Conservation (phyloP, 1,140 invertebrate species). For the Dendroctonus ponderosae region DNA sequence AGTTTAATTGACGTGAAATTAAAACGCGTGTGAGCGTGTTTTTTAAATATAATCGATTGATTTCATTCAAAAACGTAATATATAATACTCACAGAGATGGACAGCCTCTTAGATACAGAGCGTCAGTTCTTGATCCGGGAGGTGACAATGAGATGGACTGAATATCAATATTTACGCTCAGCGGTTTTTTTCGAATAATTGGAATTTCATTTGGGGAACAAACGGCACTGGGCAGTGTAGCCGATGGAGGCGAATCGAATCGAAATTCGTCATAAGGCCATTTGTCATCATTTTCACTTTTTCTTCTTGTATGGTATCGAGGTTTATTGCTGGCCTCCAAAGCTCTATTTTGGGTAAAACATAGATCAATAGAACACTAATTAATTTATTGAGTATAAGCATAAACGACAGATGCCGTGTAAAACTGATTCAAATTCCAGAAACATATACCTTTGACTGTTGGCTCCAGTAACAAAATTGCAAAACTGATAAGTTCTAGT, state of each 20-base stretch:
- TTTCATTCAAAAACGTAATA: constrained; percentile 13
- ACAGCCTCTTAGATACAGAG: constrained; percentile 31
- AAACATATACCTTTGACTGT: too few relatives aligned
- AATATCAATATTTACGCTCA: constrained; percentile 27
- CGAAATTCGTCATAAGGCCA: constrained; percentile 23
- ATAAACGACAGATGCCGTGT: too few relatives aligned
- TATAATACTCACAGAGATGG: constrained; percentile 35
- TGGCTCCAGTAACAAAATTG: too few relatives aligned
- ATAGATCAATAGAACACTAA: too few relatives aligned
- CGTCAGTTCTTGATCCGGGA: constrained; percentile 25
- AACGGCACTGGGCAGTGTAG: constrained; percentile 3
- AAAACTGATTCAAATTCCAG: too few relatives aligned
- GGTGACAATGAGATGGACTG: constrained; percentile 41
- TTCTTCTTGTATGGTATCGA: constrained; percentile 20
- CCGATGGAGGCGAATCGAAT: constrained; percentile 9
- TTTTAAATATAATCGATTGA: too few relatives aligned
- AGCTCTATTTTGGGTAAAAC: too few relatives aligned
- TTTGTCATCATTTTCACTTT: constrained; percentile 22
- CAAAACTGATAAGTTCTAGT: too few relatives aligned
- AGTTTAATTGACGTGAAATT: too few relatives aligned
- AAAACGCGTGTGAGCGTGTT: too few relatives aligned
- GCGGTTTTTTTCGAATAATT: constrained; percentile 17
- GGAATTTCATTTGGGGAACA: constrained; percentile 12
- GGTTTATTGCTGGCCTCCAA: constrained; percentile 7
- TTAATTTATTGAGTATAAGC: too few relatives aligned